Base-by-base conservation (phyloP, 2,113 vertebrate genomes). In the Mobula hypostoma region DNA sequence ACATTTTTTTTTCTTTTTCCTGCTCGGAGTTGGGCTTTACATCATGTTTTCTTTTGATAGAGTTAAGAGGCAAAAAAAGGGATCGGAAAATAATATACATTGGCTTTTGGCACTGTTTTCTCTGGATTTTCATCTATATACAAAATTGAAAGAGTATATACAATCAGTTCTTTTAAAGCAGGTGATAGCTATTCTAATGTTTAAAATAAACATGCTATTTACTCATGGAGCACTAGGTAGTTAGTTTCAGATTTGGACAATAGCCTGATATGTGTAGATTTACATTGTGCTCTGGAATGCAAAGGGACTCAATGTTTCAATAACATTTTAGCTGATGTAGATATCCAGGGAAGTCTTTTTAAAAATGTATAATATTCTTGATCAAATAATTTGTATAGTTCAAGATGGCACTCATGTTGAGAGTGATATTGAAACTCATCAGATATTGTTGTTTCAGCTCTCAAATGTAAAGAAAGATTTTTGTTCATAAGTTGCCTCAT, bases 361-460 rank as follows among this genome's bases (percentile, higher is more conserved):
- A 6, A 76, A 93, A 40, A 29, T 14, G 70, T 8, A 2, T 68
- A 12, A 70, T 40, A 92, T 40, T 93, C 36, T 93, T 93, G 32
- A 36, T 74, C 19, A 74, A 93, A 56, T 74, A 40, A 93, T 93
- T 93, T 93, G 91, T 56, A 21, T 74, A 93, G 74, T 93, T 93
- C 70, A 72, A 93, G 91, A 93, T 56, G 70, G 21, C 40, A 48
- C 70, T 93, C 91, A 29, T 56, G 68, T 93, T 66, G 61, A 90
- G 63, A 90, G 7, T 17, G n/a, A 90, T 90, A n/a, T 93, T 74
- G 36, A 93, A 48, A 70, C 40, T 68, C n/a, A 56, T 11, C 40
- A 14, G 19, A 8, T 90, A 74, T 93, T 93, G 56, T 68, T 90
- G 61, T 90, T 90, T 90, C 87, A 90, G 29, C 63, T 63, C 61